A percentile compares a stretch with the other conserved stretches of the same genome.
Evolutionary conservation across 2,888 invertebrate species (phyloP).

Genomic region (Polylopha cassiicola): DNA sequence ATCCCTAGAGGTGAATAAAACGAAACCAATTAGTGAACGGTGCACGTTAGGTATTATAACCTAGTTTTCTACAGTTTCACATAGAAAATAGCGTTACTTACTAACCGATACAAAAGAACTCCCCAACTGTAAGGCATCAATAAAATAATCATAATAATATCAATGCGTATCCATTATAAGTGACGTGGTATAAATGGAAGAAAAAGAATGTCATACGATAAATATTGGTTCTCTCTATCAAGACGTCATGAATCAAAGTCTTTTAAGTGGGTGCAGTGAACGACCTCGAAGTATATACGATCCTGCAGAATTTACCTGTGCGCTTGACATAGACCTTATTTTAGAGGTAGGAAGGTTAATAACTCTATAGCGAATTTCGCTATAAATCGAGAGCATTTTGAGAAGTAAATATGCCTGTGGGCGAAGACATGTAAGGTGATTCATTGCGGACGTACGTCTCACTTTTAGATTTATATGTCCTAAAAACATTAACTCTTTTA

Average conservation of each 20-base stretch:
- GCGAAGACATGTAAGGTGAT: slow-evolving; percentile 59
- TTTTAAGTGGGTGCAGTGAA: slow-evolving; percentile 49
- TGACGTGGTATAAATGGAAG: slow-evolving; percentile 5
- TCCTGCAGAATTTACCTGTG: slow-evolving; percentile 22
- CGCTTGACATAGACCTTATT: slow-evolving; percentile 35
- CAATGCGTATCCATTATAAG: too few relatives aligned
- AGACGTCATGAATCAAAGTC: slow-evolving; percentile 32
- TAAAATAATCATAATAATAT: too few relatives aligned
- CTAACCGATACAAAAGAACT: slow-evolving; percentile 8
- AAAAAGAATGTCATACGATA: slow-evolving; percentile 11
- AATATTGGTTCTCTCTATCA: slow-evolving; percentile 25
- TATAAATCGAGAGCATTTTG: slow-evolving; percentile 43
- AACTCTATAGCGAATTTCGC: slow-evolving; percentile 30
- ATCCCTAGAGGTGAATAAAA: slow-evolving; percentile 44
- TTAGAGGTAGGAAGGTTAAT: slow-evolving; percentile 35
- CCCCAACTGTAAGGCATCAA: too few relatives aligned
- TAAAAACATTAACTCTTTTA: slow-evolving; percentile 22
- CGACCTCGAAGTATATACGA: slow-evolving; percentile 42
- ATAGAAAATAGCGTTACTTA: background rate
- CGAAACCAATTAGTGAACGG: slow-evolving; percentile 36
- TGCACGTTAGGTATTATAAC: slow-evolving; percentile 45
- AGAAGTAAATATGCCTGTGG: slow-evolving; percentile 60
- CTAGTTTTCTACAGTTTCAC: slow-evolving; percentile 41
- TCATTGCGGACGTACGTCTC: slow-evolving; percentile 56
- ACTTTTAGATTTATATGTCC: slow-evolving; percentile 42